Percentiles rank a stretch among this genome's conserved stretches.
Evolutionary conservation across 1,140 invertebrate genomes (phyloP).

Genomic region (Luehdorfia chinensis): DNA sequence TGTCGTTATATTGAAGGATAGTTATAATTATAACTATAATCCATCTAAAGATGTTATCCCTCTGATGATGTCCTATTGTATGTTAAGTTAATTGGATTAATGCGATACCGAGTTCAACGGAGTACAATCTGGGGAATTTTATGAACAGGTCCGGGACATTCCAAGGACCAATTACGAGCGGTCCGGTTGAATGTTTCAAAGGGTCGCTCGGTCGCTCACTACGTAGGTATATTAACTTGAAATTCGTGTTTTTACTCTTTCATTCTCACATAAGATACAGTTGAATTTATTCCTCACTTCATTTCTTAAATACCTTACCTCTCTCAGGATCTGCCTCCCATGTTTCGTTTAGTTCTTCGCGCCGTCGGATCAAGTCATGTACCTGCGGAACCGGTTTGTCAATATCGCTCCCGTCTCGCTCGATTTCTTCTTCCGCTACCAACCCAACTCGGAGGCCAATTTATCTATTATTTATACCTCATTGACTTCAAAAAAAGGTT

Average conservation of each 20-base stretch:
- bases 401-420: constrained; percentile 42
- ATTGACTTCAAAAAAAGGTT: constrained; percentile 46
- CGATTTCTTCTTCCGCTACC: constrained; percentile 54
- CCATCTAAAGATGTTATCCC: too few relatives aligned
- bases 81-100: constrained; percentile 23
- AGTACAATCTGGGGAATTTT: constrained; percentile 31
- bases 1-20: too few relatives aligned
- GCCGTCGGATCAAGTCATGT: constrained; percentile 26
- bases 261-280: constrained; percentile 35
- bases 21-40: too few relatives aligned
- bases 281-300: constrained; percentile 45
- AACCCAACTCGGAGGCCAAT: constrained; percentile 34
- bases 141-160: constrained; percentile 38
- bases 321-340: constrained; percentile 20
- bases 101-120: constrained; percentile 29
- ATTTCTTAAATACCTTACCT: constrained; percentile 33
- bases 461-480: constrained; percentile 59
- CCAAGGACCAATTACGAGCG: constrained; percentile 38
- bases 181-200: constrained; percentile 26
- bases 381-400: constrained; percentile 36
- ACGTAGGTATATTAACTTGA: constrained; percentile 37
- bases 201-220: constrained; percentile 30
- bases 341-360: constrained; percentile 31
- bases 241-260: constrained; percentile 42
- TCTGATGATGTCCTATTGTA: too few relatives aligned